Base-by-base conservation (phyloP, 2,888 invertebrate species). In the Melanargia galathea region DNA sequence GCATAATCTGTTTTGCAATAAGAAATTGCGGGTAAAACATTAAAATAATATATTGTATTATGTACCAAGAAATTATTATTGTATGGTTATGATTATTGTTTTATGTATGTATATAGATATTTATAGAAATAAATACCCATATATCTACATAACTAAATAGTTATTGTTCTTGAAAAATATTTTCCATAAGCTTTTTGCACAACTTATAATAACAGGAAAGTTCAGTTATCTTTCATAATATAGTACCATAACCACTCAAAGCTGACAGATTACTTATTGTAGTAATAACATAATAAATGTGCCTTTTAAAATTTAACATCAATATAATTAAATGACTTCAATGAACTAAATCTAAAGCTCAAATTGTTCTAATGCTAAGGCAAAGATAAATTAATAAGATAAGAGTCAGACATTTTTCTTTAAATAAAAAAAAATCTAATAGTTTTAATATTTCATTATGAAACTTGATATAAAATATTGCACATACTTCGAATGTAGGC, bases 401-500 rank as follows among this genome's bases (percentile, higher is more conserved):
- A n/a, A 38, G 38, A 43, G 16, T 40, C 43, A 18, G 18, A 8
- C 13, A 16, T 46, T 46, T 22, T 13, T 0, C 10, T 46, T 46
- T 20, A 46, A 22, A 46, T 11, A 20, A 46, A 4, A 4, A 11
- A 43, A 43, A 16, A 13, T 6, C 6, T 10, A 20, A 22, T 43
- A 8, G 7, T 18, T 43, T 3, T 5, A 5, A n/a, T 1, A 5
- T 43, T 18, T 43, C 18, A 43, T 40, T 43, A 43, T 43, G 10
- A 43, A 38, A 38, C 30, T 38, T 38, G 2, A 5, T 30, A 30
- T 26, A 26, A 7, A 7, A 43, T 57, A 57, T 8, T 59, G 64
- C 63, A 68, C 63, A 48, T 58, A 67, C 59, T 73, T 82, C 77
- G 78, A 79, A 79, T 80, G 56, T 86, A 87, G 86, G 85, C 86